Conservation (phyloP, 2,888 invertebrate species). For the Lacanobia oleracea region DNA sequence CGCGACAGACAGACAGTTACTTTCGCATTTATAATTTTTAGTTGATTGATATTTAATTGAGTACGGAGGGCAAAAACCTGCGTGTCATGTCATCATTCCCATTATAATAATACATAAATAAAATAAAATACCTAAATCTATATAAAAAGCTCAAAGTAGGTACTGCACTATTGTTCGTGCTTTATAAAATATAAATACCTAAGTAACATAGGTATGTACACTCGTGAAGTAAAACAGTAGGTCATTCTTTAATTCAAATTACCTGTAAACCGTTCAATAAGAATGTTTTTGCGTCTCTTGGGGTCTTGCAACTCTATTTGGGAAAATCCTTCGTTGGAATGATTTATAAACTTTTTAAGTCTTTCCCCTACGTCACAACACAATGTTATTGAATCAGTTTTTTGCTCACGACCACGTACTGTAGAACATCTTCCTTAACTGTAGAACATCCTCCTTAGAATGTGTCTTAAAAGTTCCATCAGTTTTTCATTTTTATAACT, state of each 20-base stretch:
- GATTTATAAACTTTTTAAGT: constrained; percentile 29
- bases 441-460: too few species aligned
- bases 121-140: neutral
- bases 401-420: neutral
- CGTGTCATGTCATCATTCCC: too few species aligned
- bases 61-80: neutral
- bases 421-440: too few species aligned
- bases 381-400: constrained; percentile 12
- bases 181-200: neutral
- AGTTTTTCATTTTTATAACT: too few species aligned
- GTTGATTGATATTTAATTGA: too few species aligned
- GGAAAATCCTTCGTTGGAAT: constrained; percentile 31
- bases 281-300: constrained; percentile 12
- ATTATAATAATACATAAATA: neutral
- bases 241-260: constrained; percentile 21
- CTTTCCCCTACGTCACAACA: constrained; percentile 22
- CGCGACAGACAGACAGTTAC: too few species aligned
- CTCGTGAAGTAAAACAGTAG: constrained; percentile 16
- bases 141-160: neutral
- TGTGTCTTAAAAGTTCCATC: too few species aligned
- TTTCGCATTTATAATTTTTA: too few species aligned
- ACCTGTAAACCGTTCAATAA: constrained; percentile 11
- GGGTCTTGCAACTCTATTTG: neutral
- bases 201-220: neutral
- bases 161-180: constrained; percentile 1